A percentile compares a stretch with the other conserved stretches of the same genome.
Conservation (phyloP, 2,113 vertebrate species). For the Anhinga anhinga region DNA sequence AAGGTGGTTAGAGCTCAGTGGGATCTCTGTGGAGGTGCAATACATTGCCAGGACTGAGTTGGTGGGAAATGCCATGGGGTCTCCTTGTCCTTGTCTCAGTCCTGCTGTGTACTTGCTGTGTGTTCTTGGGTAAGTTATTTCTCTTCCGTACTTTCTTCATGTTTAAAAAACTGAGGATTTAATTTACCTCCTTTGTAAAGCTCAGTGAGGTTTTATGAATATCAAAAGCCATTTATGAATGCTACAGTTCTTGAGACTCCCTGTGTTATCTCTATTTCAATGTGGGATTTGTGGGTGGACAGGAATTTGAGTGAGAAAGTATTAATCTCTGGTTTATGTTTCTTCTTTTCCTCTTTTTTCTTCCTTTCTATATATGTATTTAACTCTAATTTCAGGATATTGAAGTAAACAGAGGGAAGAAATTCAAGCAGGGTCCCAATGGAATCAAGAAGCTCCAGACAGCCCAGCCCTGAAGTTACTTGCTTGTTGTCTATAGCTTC, state of each 20-base stretch:
- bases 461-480: background rate
- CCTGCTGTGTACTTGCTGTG: background rate
- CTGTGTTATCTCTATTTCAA: background rate
- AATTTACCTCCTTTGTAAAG: background rate
- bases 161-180: background rate
- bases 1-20: background rate
- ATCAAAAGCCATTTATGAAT: background rate
- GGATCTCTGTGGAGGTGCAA: background rate
- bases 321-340: background rate
- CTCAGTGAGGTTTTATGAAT: background rate
- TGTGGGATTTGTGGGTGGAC: background rate
- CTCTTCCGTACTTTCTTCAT: background rate
- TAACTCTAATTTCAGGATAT: background rate
- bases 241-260: background rate
- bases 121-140: background rate
- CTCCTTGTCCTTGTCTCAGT: background rate
- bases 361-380: background rate
- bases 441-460: background rate
- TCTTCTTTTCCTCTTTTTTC: background rate
- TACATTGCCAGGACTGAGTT: background rate
- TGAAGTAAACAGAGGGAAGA: background rate
- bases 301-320: background rate
- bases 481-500: background rate
- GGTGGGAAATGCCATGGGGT: background rate
- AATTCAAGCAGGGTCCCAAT: background rate